phyloP scores from a whole-genome alignment of 2,113 vertebrate species.

The Mellivora capensis region DNA sequence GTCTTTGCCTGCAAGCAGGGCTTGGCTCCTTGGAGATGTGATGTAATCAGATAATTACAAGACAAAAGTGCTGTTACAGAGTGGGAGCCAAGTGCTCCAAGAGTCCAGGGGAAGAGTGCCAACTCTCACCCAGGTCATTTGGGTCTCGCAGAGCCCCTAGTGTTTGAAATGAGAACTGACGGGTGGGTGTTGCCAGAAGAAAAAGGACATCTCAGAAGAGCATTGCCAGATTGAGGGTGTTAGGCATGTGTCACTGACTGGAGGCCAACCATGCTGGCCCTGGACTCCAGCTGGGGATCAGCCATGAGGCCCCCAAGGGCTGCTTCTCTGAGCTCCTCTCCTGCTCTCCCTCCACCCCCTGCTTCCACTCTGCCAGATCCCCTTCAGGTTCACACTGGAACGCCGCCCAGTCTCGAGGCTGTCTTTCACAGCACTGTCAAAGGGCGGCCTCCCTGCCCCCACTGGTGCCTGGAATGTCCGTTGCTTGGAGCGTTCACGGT shows the following conservation, averaged over 20 bases:
- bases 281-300: not conserved
- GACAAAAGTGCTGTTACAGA: not conserved
- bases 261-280: not conserved
- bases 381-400: not conserved
- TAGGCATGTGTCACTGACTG: not conserved
- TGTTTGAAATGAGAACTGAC: not conserved
- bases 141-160: not conserved
- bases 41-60: not conserved
- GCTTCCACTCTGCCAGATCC: not conserved
- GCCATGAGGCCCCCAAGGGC: not conserved
- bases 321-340: not conserved
- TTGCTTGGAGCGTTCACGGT: too few relatives aligned
- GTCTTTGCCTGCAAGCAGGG: not conserved
- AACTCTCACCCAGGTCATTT: not conserved
- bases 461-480: not conserved
- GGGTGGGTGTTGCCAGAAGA: not conserved
- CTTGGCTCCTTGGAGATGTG: not conserved
- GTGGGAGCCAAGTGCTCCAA: not conserved
- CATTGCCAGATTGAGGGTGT: rapidly evolving
- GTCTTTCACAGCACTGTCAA: not conserved
- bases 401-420: rapidly evolving
- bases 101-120: not conserved
- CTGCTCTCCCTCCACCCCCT: not conserved
- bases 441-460: not conserved
- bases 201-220: not conserved